Evolutionary conservation across 2,113 vertebrate species (phyloP).

Genomic region (Emberiza fucata): DNA sequence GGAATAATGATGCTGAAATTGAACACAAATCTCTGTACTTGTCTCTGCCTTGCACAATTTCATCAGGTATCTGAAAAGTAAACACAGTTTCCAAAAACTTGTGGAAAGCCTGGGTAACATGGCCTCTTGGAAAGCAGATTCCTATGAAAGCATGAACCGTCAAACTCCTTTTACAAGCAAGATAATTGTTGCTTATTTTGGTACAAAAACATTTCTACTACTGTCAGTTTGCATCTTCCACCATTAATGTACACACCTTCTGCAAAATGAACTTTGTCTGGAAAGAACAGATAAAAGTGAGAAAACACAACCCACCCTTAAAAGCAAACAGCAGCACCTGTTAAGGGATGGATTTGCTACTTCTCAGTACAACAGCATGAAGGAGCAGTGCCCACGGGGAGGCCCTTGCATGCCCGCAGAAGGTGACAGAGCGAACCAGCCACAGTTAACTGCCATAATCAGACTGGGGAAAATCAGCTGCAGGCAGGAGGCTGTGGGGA

Average conservation of each 20-base stretch:
- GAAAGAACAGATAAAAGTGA: not conserved
- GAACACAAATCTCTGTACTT: not conserved
- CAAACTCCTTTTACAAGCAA: not conserved
- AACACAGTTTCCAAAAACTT: not conserved
- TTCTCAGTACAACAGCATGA: not conserved
- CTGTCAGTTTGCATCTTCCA: not conserved
- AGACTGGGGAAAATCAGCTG: not conserved
- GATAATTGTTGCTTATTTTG: not conserved
- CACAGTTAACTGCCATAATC: not conserved
- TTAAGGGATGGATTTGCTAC: not conserved
- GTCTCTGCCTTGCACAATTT: too few species aligned
- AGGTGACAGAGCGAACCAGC: not conserved
- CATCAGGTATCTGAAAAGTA: not conserved
- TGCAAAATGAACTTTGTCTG: not conserved
- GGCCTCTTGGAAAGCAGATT: not conserved
- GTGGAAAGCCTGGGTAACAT: not conserved
- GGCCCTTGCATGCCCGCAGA: not conserved
- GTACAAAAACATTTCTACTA: not conserved
- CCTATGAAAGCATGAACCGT: not conserved
- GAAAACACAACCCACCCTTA: not conserved
- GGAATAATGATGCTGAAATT: not conserved
- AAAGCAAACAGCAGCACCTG: not conserved
- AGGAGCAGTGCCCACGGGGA: not conserved
- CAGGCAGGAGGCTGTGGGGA: not conserved
- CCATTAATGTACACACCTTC: not conserved